These are phyloP conservation scores for Argya squamiceps DNA, from an alignment of 2,797 vertebrate species.

Conservation along the genomic window DNA sequence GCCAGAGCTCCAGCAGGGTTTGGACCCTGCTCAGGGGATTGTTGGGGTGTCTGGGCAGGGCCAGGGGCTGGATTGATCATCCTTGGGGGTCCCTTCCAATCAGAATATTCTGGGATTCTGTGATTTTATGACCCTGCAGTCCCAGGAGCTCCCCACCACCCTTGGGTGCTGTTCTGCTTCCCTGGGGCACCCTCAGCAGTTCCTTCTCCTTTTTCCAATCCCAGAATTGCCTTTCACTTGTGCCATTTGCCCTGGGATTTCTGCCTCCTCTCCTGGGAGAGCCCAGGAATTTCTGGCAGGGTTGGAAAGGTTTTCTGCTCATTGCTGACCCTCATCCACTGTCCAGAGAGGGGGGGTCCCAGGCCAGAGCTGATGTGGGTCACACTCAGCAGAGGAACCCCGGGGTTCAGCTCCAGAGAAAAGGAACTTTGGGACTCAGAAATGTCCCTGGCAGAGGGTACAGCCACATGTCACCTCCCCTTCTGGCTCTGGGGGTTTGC, in stretches of 20 bases:
- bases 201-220: background rate
- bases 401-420: background rate
- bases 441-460: background rate
- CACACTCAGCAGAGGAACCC: accelerated
- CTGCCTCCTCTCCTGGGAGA: background rate
- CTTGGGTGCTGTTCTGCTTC: background rate
- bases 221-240: background rate
- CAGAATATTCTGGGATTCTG: background rate
- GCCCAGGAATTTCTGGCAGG: background rate
- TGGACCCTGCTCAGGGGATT: accelerated
- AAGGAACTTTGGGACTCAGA: background rate
- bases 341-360: background rate
- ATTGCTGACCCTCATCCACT: background rate
- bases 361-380: background rate
- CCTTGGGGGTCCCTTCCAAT: background rate
- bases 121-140: accelerated
- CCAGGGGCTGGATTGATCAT: accelerated
- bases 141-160: background rate
- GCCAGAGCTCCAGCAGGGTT: background rate
- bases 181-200: background rate
- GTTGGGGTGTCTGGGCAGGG: background rate
- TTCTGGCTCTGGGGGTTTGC: background rate
- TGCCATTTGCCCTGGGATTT: background rate
- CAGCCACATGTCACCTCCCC: background rate
- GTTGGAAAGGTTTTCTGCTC: background rate